phyloP scores from a whole-genome alignment of 2,113 vertebrate genomes.

The Rhea pennata region DNA sequence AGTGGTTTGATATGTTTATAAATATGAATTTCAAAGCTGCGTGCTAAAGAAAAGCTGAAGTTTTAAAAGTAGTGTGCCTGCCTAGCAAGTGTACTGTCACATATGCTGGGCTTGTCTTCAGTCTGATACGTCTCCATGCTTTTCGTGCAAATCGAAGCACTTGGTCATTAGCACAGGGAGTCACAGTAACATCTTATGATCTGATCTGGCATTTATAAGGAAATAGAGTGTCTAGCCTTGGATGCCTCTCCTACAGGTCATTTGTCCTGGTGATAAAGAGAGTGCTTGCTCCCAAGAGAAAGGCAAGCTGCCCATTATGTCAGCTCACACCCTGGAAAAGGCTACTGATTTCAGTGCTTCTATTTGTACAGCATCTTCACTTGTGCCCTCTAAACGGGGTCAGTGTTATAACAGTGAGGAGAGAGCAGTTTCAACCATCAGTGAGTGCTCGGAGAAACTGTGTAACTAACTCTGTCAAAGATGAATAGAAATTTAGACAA shows the following conservation, averaged over 20 bases:
- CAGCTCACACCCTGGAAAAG: constrained; percentile 73
- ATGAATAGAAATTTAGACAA: constrained; percentile 1
- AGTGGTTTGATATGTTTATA: neutral
- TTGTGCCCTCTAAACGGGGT: constrained; percentile 71
- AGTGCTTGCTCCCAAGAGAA: constrained; percentile 73
- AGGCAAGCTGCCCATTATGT: constrained; percentile 69
- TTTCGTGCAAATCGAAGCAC: neutral
- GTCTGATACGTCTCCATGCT: neutral
- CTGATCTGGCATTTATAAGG: constrained; percentile 70
- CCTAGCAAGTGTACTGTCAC: neutral
- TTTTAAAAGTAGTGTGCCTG: neutral
- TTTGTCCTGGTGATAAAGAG: constrained; percentile 63
- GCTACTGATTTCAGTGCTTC: constrained; percentile 34
- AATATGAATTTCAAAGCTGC: neutral
- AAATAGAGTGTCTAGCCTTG: constrained; percentile 44
- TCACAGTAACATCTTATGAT: constrained; percentile 56
- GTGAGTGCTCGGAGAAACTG: constrained; percentile 47
- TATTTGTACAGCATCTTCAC: constrained; percentile 30
- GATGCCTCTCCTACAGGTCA: constrained; percentile 70
- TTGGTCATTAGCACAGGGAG: constrained; percentile 38
- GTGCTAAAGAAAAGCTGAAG: neutral
- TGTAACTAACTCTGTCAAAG: constrained; percentile 41
- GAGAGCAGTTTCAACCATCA: constrained; percentile 65
- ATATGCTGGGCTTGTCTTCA: neutral
- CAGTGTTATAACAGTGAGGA: constrained; percentile 64